Conservation (phyloP, 2,797 vertebrate species). For the Rhabdomys pumilio region DNA sequence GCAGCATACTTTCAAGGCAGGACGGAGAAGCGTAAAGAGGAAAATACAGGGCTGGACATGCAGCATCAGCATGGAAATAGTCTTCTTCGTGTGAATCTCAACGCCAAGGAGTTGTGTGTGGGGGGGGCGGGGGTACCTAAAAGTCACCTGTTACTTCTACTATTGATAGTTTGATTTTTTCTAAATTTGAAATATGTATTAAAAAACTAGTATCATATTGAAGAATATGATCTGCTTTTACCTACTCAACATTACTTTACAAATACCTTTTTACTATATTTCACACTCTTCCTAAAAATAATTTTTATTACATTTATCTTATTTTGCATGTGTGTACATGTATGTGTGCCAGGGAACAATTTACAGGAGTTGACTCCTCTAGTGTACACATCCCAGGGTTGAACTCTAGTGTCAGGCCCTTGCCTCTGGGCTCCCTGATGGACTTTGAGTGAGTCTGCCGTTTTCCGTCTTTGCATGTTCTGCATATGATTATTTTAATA, state of each 20-base stretch:
- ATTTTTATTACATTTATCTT: background rate
- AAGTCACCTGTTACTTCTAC: slow-evolving; percentile 42
- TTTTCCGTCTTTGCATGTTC: background rate
- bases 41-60: background rate
- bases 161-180: background rate
- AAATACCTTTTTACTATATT: background rate
- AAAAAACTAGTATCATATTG: background rate
- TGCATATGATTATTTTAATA: background rate
- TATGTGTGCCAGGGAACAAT: background rate
- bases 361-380: background rate
- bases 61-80: background rate
- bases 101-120: no score
- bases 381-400: no score
- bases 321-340: background rate
- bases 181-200: slow-evolving; percentile 22
- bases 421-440: background rate
- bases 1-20: background rate
- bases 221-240: slow-evolving; percentile 38
- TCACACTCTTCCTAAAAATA: slow-evolving; percentile 42
- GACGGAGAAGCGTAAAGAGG: background rate
- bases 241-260: background rate
- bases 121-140: background rate
- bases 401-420: background rate
- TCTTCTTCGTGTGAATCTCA: no score
- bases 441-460: background rate